Percentiles rank a stretch among this genome's conserved stretches.
These are phyloP conservation scores for Coptotermes formosanus DNA, from an alignment of 1,140 invertebrate genomes.

Conservation along the genomic window DNA sequence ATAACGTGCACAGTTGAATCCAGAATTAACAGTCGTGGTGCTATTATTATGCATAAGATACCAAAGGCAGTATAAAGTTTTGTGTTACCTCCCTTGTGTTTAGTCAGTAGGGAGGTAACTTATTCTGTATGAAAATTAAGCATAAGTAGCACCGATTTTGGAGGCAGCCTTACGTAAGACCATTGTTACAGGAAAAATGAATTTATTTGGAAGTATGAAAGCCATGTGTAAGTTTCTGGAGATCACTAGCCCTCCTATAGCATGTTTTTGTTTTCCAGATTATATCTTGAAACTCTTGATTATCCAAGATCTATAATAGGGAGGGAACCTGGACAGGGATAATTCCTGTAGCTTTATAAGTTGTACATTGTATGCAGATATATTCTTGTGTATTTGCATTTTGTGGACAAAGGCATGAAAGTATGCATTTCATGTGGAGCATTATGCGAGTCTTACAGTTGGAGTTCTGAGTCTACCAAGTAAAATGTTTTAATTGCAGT, in stretches of 20 bases:
- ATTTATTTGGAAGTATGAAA: background rate
- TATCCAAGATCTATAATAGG: background rate
- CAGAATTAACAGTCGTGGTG: background rate
- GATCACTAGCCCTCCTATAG: background rate
- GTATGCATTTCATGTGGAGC: too few species aligned
- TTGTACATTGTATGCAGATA: too few species aligned
- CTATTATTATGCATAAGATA: background rate
- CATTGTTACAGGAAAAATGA: background rate
- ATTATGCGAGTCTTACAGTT: too few species aligned
- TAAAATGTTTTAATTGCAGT: too few species aligned
- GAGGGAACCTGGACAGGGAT: too few species aligned
- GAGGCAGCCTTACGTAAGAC: background rate
- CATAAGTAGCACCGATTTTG: background rate
- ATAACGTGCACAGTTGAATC: too few species aligned
- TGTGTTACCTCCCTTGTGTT: background rate
- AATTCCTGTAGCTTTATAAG: too few species aligned
- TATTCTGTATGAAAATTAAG: background rate
- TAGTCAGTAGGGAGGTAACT: too few species aligned
- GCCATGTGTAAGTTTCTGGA: constrained; percentile 6
- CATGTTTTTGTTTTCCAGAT: background rate
- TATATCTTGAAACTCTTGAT: background rate
- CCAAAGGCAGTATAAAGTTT: background rate
- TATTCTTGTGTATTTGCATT: too few species aligned
- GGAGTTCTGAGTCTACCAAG: too few species aligned
- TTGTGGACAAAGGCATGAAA: too few species aligned